Evolutionary conservation across 2,797 vertebrate species (phyloP).

Genomic region (Clarias platycephalus): DNA sequence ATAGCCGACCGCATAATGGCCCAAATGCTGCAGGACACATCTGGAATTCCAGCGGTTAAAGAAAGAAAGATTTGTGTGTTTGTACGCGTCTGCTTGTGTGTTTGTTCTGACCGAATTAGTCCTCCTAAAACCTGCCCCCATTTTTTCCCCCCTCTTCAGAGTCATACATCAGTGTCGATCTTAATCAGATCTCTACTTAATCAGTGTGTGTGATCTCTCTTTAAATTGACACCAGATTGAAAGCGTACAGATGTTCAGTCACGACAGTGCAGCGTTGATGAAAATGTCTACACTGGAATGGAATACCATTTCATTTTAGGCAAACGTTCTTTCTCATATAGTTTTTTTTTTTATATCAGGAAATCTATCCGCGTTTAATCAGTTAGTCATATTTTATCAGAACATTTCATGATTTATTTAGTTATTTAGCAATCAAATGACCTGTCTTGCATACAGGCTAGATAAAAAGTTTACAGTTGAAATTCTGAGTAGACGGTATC

Average conservation of each 20-base stretch:
- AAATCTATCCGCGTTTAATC: not conserved
- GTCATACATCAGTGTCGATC: constrained; percentile 30
- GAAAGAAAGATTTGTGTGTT: constrained; percentile 15
- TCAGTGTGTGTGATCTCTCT: not conserved
- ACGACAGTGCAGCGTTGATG: not conserved
- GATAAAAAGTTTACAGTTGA: not conserved
- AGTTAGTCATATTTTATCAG: not conserved
- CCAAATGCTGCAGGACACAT: constrained; percentile 42
- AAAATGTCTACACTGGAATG: not conserved
- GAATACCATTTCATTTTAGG: not conserved
- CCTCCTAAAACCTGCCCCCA: constrained; percentile 24
- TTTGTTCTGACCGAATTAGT: constrained; percentile 38
- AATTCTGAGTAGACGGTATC: not conserved
- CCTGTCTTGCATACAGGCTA: not conserved
- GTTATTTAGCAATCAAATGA: not conserved
- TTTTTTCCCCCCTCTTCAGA: not conserved
- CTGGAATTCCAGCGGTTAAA: constrained; percentile 41
- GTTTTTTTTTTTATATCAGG: not conserved
- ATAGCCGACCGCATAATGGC: constrained; percentile 42
- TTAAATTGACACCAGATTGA: constrained; percentile 7
- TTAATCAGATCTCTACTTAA: constrained; percentile 34
- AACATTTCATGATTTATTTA: not conserved
- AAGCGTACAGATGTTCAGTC: not conserved
- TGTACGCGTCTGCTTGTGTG: constrained; percentile 23
- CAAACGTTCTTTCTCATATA: no score